These are phyloP conservation scores for Potamarius usumacintae DNA, from an alignment of 2,113 vertebrate species.

Conservation along the genomic window DNA sequence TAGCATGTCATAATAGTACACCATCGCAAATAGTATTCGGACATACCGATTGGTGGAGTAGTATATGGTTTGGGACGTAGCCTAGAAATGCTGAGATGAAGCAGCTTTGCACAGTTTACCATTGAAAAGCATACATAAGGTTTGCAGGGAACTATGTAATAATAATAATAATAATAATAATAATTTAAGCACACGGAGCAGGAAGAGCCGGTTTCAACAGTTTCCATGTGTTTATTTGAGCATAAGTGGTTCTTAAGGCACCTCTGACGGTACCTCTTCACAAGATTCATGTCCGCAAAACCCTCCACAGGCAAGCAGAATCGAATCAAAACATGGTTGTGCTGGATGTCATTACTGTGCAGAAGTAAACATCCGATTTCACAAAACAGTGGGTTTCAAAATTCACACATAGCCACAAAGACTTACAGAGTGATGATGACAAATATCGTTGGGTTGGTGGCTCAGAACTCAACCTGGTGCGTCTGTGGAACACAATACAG, in stretches of 20 bases:
- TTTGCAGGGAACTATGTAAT: background rate
- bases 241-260: constrained; percentile 72
- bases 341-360: constrained; percentile 56
- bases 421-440: constrained; percentile 32
- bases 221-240: constrained; percentile 76
- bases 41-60: background rate
- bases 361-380: constrained; percentile 65
- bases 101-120: background rate
- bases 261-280: constrained; percentile 63
- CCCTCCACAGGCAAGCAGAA: constrained; percentile 67
- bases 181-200: background rate
- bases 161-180: background rate
- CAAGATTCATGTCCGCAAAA: constrained; percentile 61
- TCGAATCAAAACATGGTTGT: constrained; percentile 60
- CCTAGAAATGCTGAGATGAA: background rate
- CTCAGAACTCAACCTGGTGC: constrained; percentile 31
- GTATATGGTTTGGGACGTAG: background rate
- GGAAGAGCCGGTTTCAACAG: constrained; percentile 39
- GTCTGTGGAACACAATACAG: constrained; percentile 3
- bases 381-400: constrained; percentile 55
- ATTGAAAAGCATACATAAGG: background rate
- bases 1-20: constrained; percentile 2
- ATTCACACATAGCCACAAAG: constrained; percentile 46
- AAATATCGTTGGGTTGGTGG: background rate
- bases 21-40: background rate